phyloP scores from a whole-genome alignment of 2,797 vertebrate species.

The Muraenolepis orangiensis region DNA sequence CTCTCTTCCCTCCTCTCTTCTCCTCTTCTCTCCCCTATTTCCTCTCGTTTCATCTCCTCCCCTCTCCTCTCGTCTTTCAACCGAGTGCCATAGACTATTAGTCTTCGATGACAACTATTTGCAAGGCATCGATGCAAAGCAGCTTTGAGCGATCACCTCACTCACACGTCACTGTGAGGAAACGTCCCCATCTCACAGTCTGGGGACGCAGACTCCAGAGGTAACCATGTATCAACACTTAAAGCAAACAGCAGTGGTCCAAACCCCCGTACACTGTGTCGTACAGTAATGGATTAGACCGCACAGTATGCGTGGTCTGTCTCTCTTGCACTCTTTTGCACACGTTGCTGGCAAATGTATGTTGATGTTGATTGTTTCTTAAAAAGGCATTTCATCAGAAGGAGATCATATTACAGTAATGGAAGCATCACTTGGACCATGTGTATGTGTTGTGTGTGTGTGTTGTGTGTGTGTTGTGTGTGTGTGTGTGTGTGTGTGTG shows the following conservation, averaged over 20 bases:
- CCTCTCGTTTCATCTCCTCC: not conserved
- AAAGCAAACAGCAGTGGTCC: not conserved
- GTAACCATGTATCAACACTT: not conserved
- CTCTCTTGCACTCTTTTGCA: not conserved
- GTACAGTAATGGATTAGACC: not conserved
- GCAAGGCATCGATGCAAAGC: not conserved
- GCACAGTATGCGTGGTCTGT: not conserved
- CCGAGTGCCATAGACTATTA: not conserved
- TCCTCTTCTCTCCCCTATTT: not conserved
- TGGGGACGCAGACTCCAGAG: not conserved
- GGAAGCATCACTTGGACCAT: not conserved
- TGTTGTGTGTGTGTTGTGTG: not conserved
- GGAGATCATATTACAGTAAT: not conserved
- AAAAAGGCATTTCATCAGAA: not conserved
- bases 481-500: not conserved
- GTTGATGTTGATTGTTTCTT: not conserved
- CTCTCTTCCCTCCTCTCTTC: not conserved
- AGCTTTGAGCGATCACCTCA: not conserved
- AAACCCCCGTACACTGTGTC: not conserved
- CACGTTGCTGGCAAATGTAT: not conserved
- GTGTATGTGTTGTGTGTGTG: not conserved
- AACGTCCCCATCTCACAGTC: not conserved
- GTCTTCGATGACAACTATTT: not conserved
- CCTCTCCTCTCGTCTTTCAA: not conserved
- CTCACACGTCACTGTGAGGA: constrained; percentile 1